Conservation (phyloP, 1,140 invertebrate genomes). For the Platyura marginata region DNA sequence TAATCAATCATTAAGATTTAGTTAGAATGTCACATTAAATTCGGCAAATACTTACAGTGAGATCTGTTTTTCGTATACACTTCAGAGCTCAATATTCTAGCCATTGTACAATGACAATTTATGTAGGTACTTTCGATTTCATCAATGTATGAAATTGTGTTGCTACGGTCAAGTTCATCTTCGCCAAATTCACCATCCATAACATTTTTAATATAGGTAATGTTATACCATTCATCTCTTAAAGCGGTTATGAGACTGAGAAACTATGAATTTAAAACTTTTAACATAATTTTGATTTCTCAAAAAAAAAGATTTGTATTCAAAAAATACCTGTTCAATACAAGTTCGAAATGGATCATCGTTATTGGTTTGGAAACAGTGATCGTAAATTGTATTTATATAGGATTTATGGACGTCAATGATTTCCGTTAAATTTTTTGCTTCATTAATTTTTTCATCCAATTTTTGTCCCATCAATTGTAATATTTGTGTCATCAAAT, state of each 20-base stretch:
- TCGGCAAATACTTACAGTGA: constrained; percentile 12
- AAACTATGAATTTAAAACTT: constrained; percentile 4
- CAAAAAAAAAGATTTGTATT: constrained; percentile 1
- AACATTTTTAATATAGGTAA: constrained; percentile 6
- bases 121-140: constrained; percentile 18
- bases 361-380: constrained; percentile 12
- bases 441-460: constrained; percentile 8
- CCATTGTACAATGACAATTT: constrained; percentile 16
- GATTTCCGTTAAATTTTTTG: constrained; percentile 11
- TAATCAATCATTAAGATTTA: neutral
- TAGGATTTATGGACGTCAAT: constrained; percentile 11
- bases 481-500: constrained; percentile 15
- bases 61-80: constrained; percentile 12
- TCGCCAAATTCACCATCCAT: neutral
- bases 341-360: constrained; percentile 8
- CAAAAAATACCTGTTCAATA: constrained; percentile 13
- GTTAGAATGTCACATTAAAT: neutral
- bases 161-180: neutral
- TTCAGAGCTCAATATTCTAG: constrained; percentile 8
- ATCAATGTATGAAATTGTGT: constrained; percentile 11
- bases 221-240: constrained; percentile 10
- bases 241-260: constrained; percentile 6
- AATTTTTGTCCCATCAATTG: constrained; percentile 11
- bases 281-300: neutral
- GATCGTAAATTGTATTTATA: constrained; percentile 8